phyloP scores from a whole-genome alignment of 1,140 invertebrate genomes.

The Orchesella cincta region DNA sequence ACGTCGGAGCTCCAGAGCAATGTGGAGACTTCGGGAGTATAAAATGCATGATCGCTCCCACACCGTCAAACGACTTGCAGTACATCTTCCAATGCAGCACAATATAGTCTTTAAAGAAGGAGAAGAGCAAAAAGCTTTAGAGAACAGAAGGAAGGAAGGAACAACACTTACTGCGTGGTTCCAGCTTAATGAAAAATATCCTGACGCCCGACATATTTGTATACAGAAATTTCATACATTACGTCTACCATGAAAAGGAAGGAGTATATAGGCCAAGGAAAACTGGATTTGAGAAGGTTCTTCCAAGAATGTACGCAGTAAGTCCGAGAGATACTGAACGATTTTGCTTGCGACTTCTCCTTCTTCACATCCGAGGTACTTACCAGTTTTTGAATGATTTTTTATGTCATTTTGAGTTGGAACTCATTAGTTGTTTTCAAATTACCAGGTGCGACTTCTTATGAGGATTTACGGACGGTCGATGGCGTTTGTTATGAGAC shows the following conservation, averaged over 20 bases:
- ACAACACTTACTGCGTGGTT: slow-evolving; percentile 50
- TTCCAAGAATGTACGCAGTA: slow-evolving; percentile 53
- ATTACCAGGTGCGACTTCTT: slow-evolving; percentile 23
- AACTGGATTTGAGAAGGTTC: slow-evolving; percentile 38
- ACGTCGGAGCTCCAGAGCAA: slow-evolving; percentile 54
- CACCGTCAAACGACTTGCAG: slow-evolving; percentile 56
- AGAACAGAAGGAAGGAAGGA: not conserved
- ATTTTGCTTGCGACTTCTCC: slow-evolving; percentile 53
- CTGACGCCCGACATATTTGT: not conserved
- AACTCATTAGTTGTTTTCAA: not conserved
- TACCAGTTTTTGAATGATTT: slow-evolving; percentile 33
- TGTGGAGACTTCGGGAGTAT: slow-evolving; percentile 51
- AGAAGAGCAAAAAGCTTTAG: slow-evolving; percentile 40
- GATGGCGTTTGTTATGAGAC: slow-evolving; percentile 26
- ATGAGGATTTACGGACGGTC: slow-evolving; percentile 42
- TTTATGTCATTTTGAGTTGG: not conserved
- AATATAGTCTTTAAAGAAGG: slow-evolving; percentile 49
- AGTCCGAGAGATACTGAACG: slow-evolving; percentile 51
- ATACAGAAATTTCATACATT: slow-evolving; percentile 43
- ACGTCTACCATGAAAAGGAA: slow-evolving; percentile 40
- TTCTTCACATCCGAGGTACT: slow-evolving; percentile 52
- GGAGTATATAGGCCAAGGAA: slow-evolving; percentile 33
- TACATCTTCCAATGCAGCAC: slow-evolving; percentile 60
- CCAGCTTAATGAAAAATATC: slow-evolving; percentile 30
- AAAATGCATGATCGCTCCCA: slow-evolving; percentile 49